These are phyloP conservation scores for Yponomeuta sedellus DNA, from an alignment of 2,888 invertebrate species.

Conservation along the genomic window DNA sequence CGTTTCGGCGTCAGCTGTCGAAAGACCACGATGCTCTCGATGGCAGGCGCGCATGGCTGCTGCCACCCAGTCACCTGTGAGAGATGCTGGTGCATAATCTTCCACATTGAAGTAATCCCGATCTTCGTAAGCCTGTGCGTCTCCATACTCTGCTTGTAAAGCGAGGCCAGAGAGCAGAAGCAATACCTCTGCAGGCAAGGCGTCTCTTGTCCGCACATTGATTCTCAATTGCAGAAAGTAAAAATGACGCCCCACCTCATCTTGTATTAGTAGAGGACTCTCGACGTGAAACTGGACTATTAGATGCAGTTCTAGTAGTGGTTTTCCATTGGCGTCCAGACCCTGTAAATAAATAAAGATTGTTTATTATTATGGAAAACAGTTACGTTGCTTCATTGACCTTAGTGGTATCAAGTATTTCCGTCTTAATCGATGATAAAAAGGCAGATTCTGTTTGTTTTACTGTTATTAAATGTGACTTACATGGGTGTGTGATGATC, in stretches of 20 bases:
- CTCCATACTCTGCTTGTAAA: slow-evolving; percentile 94
- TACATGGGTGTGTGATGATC: slow-evolving; percentile 93
- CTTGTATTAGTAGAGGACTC: slow-evolving; percentile 91
- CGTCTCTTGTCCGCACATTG: slow-evolving; percentile 85
- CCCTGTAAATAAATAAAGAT: slow-evolving; percentile 76
- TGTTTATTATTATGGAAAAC: neutral
- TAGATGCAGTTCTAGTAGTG: slow-evolving; percentile 91
- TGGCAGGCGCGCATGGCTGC: slow-evolving; percentile 85
- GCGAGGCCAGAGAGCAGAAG: slow-evolving; percentile 92
- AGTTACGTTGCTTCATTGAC: too few species aligned
- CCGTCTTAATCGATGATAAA: too few species aligned
- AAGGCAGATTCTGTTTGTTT: neutral
- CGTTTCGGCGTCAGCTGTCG: slow-evolving; percentile 87
- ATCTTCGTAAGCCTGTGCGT: slow-evolving; percentile 72
- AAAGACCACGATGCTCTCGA: slow-evolving; percentile 86
- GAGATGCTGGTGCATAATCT: slow-evolving; percentile 87
- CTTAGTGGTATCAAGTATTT: too few species aligned
- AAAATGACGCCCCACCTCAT: slow-evolving; percentile 93
- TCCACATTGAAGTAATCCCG: slow-evolving; percentile 84
- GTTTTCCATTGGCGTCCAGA: slow-evolving; percentile 92
- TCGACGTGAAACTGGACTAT: slow-evolving; percentile 96
- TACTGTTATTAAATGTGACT: slow-evolving; percentile 51
- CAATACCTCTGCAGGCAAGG: slow-evolving; percentile 77
- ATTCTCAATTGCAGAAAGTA: slow-evolving; percentile 96
- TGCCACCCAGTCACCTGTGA: slow-evolving; percentile 77